Evolutionary conservation across 2,113 vertebrate species (phyloP).

Genomic region (Grammomys dolichurus): DNA sequence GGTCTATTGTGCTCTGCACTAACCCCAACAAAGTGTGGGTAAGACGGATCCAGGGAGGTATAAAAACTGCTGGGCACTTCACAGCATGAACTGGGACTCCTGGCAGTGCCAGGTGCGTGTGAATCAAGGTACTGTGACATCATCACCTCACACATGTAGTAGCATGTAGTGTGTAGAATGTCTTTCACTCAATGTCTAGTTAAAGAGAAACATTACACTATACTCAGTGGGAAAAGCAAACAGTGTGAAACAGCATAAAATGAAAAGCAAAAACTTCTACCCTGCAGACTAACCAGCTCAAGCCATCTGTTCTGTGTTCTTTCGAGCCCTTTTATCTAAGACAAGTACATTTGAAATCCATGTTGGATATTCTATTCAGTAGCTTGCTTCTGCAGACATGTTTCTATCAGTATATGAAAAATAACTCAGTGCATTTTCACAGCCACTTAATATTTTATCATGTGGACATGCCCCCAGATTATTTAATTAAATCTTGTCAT

Average conservation of each 20-base stretch:
- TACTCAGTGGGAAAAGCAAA: conserved; percentile 5
- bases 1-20: not conserved
- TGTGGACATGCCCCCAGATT: not conserved
- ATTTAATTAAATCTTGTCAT: not conserved
- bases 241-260: not conserved
- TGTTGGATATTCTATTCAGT: not conserved
- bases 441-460: conserved; percentile 32
- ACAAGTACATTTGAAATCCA: conserved; percentile 23
- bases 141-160: not conserved
- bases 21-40: not conserved
- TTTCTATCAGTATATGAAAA: not conserved
- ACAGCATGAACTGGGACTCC: too few relatives aligned
- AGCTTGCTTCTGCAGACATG: not conserved
- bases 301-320: not conserved
- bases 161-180: not conserved
- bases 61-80: not conserved
- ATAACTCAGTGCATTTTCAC: conserved; percentile 23
- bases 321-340: conserved; percentile 31
- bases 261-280: conserved; percentile 28
- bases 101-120: not conserved
- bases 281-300: not conserved
- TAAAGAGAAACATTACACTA: conserved; percentile 30
- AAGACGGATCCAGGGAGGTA: not conserved
- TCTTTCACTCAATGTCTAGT: not conserved
- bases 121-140: not conserved